A percentile compares a stretch with the other conserved stretches of the same genome.
Conservation (phyloP, 2,797 vertebrate species). For the Microctenopoma steveboyesi region DNA sequence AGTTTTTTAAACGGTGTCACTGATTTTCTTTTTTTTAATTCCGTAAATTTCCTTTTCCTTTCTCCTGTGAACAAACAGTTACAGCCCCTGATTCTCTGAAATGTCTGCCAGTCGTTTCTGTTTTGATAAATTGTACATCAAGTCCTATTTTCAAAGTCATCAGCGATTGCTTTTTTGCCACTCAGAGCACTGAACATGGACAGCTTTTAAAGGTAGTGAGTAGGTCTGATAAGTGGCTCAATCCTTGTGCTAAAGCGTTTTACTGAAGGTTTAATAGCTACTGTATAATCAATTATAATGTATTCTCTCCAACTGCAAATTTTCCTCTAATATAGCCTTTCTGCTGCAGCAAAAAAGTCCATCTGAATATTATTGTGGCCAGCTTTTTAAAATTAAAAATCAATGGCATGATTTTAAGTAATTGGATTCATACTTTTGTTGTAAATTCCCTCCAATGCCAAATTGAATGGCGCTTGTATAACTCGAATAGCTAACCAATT, state of each 20-base stretch:
- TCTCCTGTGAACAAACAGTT: slow-evolving; percentile 77
- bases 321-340: slow-evolving; percentile 78
- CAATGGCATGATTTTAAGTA: slow-evolving; percentile 83
- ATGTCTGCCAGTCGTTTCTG: slow-evolving; percentile 75
- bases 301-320: slow-evolving; percentile 87
- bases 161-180: slow-evolving; percentile 82
- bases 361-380: slow-evolving; percentile 84
- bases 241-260: slow-evolving; percentile 85
- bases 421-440: slow-evolving; percentile 75
- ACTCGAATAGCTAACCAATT: slow-evolving; percentile 68
- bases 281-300: slow-evolving; percentile 89
- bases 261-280: slow-evolving; percentile 86
- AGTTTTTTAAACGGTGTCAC: slow-evolving; percentile 31
- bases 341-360: slow-evolving; percentile 75
- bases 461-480: slow-evolving; percentile 70
- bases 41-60: slow-evolving; percentile 61
- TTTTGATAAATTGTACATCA: slow-evolving; percentile 83
- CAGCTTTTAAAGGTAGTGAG: slow-evolving; percentile 87
- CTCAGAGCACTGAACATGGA: slow-evolving; percentile 82
- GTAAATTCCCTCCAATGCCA: slow-evolving; percentile 69
- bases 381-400: slow-evolving; percentile 84
- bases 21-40: slow-evolving; percentile 47
- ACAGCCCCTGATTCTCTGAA: slow-evolving; percentile 70
- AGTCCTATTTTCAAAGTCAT: slow-evolving; percentile 85
- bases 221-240: slow-evolving; percentile 87